Conservation (phyloP, 2,113 vertebrate species). For the Petrocephalus zakoni region DNA sequence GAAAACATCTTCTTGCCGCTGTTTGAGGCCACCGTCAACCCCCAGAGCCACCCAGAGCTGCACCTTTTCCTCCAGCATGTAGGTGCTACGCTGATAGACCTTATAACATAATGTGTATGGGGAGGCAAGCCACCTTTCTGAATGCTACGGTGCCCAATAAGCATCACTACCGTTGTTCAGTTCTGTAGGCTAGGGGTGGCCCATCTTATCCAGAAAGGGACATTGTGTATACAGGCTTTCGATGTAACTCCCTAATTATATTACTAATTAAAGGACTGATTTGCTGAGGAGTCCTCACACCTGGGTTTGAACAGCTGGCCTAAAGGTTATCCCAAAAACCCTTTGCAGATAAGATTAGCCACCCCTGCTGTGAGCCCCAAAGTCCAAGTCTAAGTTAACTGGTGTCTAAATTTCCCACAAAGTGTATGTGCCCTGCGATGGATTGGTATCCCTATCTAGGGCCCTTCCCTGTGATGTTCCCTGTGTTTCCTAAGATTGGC, state of each 20-base stretch:
- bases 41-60: constrained; percentile 81
- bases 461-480: neutral
- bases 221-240: neutral
- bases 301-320: neutral
- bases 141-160: neutral
- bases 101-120: neutral
- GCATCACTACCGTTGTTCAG: neutral
- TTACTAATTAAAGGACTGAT: neutral
- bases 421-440: neutral
- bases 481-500: neutral
- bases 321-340: neutral
- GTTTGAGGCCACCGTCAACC: constrained; percentile 83
- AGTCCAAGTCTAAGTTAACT: neutral
- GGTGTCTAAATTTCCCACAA: neutral
- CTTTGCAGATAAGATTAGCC: neutral
- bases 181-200: neutral
- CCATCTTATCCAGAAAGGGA: neutral
- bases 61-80: constrained; percentile 91
- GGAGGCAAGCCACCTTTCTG: neutral
- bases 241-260: neutral
- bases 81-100: constrained; percentile 41
- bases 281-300: neutral
- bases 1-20: constrained; percentile 94
- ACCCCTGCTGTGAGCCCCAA: neutral
- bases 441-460: neutral